phyloP scores from a whole-genome alignment of 1,140 invertebrate genomes.

The Eupristina koningsbergeri region DNA sequence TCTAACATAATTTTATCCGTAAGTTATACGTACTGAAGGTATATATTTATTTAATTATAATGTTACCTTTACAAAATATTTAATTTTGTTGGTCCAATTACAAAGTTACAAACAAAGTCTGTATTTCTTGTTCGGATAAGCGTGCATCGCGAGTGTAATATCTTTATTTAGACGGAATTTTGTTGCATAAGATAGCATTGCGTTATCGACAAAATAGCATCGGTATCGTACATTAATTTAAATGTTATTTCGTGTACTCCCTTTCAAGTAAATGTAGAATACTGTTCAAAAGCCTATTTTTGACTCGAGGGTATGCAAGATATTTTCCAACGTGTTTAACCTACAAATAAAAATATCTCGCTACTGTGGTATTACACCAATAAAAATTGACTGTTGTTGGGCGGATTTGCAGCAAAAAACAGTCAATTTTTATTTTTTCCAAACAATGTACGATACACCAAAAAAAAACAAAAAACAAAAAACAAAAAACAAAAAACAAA shows the following conservation, averaged over 20 bases:
- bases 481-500: too few relatives aligned
- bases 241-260: background rate
- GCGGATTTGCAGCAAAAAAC: background rate
- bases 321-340: background rate
- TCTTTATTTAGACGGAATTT: constrained; percentile 3
- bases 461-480: too few relatives aligned
- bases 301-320: background rate
- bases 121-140: background rate
- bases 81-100: background rate
- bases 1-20: too few relatives aligned
- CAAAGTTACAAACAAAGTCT: background rate
- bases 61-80: background rate
- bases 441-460: too few relatives aligned
- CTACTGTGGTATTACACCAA: background rate
- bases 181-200: constrained; percentile 13
- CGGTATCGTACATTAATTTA: background rate
- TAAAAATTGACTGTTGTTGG: too few relatives aligned
- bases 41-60: too few relatives aligned
- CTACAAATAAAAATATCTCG: background rate
- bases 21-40: too few relatives aligned
- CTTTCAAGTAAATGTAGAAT: background rate
- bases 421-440: background rate
- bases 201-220: constrained; percentile 1
- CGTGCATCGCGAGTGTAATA: background rate
- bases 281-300: background rate